phyloP scores from a whole-genome alignment of 2,113 vertebrate species.

The Pterophyllum scalare region DNA sequence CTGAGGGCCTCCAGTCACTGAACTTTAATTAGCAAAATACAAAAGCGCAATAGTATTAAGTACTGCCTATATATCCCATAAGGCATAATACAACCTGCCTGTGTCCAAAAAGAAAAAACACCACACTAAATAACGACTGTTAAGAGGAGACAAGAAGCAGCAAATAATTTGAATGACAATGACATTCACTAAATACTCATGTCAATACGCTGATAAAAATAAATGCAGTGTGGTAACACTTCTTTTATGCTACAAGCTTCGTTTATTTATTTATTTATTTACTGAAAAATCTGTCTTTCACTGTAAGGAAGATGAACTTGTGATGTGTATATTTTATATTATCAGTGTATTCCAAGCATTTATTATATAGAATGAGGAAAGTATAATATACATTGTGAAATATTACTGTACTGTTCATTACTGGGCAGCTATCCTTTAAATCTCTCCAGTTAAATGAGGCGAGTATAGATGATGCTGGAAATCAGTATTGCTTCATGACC shows the following conservation, averaged over 20 bases:
- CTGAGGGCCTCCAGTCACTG: neutral
- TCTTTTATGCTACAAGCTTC: no score
- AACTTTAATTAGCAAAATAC: conserved; percentile 10
- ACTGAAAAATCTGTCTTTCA: no score
- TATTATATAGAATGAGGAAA: neutral
- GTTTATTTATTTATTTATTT: neutral
- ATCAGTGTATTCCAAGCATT: neutral
- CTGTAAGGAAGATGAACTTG: rapidly evolving
- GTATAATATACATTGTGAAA: neutral
- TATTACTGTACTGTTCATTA: neutral
- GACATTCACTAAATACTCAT: neutral
- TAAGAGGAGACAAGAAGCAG: neutral
- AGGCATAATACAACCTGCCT: neutral
- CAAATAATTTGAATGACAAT: conserved; percentile 10
- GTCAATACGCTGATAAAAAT: neutral
- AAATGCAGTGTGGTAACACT: neutral
- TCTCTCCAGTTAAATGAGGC: neutral
- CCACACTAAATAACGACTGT: neutral
- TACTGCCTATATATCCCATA: neutral
- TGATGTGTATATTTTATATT: neutral
- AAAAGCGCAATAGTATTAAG: neutral
- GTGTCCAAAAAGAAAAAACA: neutral
- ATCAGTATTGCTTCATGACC: neutral
- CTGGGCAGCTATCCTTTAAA: neutral
- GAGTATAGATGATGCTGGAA: neutral